A percentile compares a stretch with the other conserved stretches of the same genome.
These are phyloP conservation scores for Tauraco erythrolophus DNA, from an alignment of 2,113 vertebrate species.

Conservation along the genomic window DNA sequence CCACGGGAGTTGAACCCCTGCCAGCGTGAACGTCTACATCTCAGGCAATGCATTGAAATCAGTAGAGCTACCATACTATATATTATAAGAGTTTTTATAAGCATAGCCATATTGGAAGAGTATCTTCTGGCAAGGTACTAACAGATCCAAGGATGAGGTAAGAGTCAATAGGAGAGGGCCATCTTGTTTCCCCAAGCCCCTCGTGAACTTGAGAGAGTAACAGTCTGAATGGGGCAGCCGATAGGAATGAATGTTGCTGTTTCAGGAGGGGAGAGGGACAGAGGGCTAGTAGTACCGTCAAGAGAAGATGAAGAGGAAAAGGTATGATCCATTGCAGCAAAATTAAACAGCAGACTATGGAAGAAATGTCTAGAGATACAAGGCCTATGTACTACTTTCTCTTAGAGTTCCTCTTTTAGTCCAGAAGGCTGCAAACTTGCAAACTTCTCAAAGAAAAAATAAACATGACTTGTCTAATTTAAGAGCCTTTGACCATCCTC, in stretches of 20 bases:
- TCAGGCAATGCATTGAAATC: neutral
- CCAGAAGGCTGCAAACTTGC: neutral
- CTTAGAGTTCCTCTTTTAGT: neutral
- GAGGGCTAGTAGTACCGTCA: neutral
- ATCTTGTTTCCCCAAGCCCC: neutral
- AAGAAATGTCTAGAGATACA: neutral
- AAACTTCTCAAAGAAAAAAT: neutral
- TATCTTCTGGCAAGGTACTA: neutral
- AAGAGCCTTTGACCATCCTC: neutral
- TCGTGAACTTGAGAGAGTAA: neutral
- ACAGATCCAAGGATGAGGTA: neutral
- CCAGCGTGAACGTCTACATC: neutral
- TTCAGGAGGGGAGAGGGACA: accelerated
- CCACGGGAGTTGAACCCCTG: neutral
- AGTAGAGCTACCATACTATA: neutral
- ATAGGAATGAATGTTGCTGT: neutral
- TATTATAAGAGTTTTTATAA: neutral
- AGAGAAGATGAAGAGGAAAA: neutral
- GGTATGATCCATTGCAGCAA: neutral
- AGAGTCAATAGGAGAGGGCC: neutral
- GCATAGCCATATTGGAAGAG: neutral
- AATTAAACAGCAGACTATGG: neutral
- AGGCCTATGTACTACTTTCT: neutral
- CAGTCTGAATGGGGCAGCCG: neutral
- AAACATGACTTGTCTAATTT: neutral